phyloP scores from a whole-genome alignment of 2,797 vertebrate genomes.

The Vireo griseus region DNA sequence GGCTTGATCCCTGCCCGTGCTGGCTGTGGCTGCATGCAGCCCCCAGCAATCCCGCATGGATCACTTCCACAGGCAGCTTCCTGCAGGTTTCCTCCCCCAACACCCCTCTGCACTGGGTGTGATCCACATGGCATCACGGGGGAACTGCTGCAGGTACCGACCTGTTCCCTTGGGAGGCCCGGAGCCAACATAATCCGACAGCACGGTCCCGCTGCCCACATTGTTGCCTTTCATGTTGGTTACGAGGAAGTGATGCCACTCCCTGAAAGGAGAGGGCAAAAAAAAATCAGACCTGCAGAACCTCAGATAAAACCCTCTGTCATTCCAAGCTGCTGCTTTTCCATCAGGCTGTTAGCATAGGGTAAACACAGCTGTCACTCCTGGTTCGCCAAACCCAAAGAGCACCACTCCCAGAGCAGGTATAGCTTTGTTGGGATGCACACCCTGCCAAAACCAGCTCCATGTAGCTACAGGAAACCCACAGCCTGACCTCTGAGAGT shows the following conservation, averaged over 20 bases:
- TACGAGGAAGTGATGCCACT: conserved; percentile 97
- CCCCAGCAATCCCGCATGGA: rapidly evolving
- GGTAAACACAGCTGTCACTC: background rate
- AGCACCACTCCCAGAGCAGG: background rate
- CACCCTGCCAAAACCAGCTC: background rate
- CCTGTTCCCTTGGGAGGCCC: conserved; percentile 93
- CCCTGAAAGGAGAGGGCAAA: conserved; percentile 69
- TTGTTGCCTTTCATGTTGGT: conserved; percentile 95
- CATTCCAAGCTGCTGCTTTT: background rate
- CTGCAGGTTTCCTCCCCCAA: background rate
- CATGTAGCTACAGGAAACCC: background rate
- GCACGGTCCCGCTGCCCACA: conserved; percentile 82
- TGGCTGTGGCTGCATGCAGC: rapidly evolving
- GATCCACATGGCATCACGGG: rapidly evolving
- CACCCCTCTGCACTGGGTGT: rapidly evolving
- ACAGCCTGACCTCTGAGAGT: background rate
- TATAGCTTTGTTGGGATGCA: no score
- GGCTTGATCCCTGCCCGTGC: rapidly evolving
- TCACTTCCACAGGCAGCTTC: rapidly evolving
- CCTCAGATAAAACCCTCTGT: rapidly evolving
- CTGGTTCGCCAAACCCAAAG: background rate
- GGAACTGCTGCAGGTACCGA: conserved; percentile 43
- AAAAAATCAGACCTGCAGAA: background rate
- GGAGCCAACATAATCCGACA: conserved; percentile 93
- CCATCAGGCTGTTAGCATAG: rapidly evolving